Base-by-base conservation (phyloP, 2,113 vertebrate species). In the Phrynosoma platyrhinos region DNA sequence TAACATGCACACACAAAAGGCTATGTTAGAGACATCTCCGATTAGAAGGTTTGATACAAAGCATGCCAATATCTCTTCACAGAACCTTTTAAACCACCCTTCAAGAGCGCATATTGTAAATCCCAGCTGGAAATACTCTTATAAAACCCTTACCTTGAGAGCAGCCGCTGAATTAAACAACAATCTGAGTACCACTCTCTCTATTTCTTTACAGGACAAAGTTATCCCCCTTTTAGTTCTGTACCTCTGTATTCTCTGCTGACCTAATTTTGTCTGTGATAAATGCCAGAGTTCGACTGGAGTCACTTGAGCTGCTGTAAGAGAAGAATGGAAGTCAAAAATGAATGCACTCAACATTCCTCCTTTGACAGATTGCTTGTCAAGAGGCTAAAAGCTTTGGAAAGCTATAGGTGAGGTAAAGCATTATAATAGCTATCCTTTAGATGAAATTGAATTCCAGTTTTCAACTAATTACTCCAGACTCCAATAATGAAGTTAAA, bases 261-360 rank as follows among this genome's bases (percentile, higher is more conserved):
- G 91, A 92, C 93, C 93, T 94, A 92, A 91, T 94, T 94, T 96
- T 92, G 87, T 71, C 92, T 90, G 91, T 94, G 92, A 93, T 90
- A 94, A 94, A 94, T 94, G 84, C 92, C 94, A 96, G 91, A 92
- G 88, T 93, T 95, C 88, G 87, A 89, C 91, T 47, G 42, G 88
- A 94, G 91, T 94, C 95, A 94, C 76, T 93, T 93, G 89, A 95
- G 92, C 91, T 91, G 86, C 92, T 92, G 87, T 87, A 93, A 94
- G 90, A 93, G 90, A 95, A 94, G 87, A 93, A 91, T 69, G 81
- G 78, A 94, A 92, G 91, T 91, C 87, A 94, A 94, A 90, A 94
- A 91, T 79, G 89, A 95, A 91, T 83, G 88, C 90, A 91, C 90
- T 96, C 93, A 92, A 94, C 93, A 94, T 95, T 94, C 92, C 92